These are phyloP conservation scores for Odontesthes bonariensis DNA, from an alignment of 2,113 vertebrate species.

Conservation along the genomic window DNA sequence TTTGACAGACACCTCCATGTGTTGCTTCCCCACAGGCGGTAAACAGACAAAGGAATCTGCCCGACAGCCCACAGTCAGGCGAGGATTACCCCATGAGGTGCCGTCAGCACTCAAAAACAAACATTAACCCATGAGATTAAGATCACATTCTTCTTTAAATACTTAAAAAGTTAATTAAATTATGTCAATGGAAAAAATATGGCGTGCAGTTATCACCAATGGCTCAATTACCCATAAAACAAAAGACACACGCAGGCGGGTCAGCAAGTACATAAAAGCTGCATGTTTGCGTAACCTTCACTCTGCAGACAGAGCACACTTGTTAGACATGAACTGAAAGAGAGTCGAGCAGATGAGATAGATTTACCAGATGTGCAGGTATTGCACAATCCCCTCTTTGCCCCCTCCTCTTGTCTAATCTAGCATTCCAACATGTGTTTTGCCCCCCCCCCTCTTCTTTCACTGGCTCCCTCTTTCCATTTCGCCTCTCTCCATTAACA, in stretches of 20 bases:
- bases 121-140: conserved; percentile 21
- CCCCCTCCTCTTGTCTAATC: conserved; percentile 43
- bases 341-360: conserved; percentile 68
- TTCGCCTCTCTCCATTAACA: conserved; percentile 3
- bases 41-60: conserved; percentile 42
- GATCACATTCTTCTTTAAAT: background rate
- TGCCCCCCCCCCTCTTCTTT: background rate
- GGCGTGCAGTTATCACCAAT: conserved; percentile 23
- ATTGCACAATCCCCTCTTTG: conserved; percentile 79
- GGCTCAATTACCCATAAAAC: conserved; percentile 35
- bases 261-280: conserved; percentile 63
- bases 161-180: background rate
- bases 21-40: conserved; percentile 23
- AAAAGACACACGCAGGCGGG: conserved; percentile 37
- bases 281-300: conserved; percentile 70
- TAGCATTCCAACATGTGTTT: conserved; percentile 69
- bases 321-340: conserved; percentile 64
- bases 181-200: background rate
- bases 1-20: conserved; percentile 46
- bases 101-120: conserved; percentile 28
- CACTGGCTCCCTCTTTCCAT: background rate
- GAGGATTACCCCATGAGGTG: conserved; percentile 19
- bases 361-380: conserved; percentile 81
- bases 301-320: conserved; percentile 61
- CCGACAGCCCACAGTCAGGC: conserved; percentile 11